phyloP scores from a whole-genome alignment of 2,113 vertebrate species.

The Hylia prasina region DNA sequence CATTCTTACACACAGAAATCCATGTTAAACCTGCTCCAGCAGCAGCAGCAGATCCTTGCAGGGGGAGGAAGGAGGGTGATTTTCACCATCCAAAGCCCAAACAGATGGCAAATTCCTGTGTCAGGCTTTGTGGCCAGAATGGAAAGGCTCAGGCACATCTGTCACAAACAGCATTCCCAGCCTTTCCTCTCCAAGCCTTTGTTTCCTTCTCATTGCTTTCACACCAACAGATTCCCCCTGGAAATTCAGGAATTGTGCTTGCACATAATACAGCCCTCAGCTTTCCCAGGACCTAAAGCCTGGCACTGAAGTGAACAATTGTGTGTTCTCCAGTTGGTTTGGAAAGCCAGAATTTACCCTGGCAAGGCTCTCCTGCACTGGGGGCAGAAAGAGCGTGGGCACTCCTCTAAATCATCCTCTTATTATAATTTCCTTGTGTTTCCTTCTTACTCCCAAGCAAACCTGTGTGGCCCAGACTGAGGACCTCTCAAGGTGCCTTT shows the following conservation, averaged over 20 bases:
- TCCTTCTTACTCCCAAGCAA: not conserved
- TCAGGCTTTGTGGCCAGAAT: conserved; percentile 3
- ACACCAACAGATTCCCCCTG: conserved; percentile 16
- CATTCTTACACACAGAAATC: not conserved
- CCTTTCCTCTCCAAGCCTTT: conserved; percentile 10
- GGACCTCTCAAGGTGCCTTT: not conserved
- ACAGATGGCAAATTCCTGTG: conserved; percentile 41
- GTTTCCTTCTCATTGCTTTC: conserved; percentile 31
- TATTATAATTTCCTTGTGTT: not conserved
- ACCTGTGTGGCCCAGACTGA: too few species aligned
- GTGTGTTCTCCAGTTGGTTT: not conserved
- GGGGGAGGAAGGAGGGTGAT: not conserved
- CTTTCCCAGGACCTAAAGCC: conserved; percentile 7
- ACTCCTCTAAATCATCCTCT: not conserved
- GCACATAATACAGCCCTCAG: not conserved
- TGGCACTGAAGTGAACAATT: not conserved
- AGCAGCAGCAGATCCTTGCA: not conserved
- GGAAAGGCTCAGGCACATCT: not conserved
- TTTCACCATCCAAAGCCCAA: conserved; percentile 7
- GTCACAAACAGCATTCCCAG: conserved; percentile 8
- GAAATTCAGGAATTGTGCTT: conserved; percentile 40
- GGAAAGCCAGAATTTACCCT: not conserved
- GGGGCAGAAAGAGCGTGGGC: not conserved
- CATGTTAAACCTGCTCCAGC: not conserved
- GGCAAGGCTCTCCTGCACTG: not conserved